Evolutionary conservation across 2,888 invertebrate genomes (phyloP).

Genomic region (Phalangium opilio): DNA sequence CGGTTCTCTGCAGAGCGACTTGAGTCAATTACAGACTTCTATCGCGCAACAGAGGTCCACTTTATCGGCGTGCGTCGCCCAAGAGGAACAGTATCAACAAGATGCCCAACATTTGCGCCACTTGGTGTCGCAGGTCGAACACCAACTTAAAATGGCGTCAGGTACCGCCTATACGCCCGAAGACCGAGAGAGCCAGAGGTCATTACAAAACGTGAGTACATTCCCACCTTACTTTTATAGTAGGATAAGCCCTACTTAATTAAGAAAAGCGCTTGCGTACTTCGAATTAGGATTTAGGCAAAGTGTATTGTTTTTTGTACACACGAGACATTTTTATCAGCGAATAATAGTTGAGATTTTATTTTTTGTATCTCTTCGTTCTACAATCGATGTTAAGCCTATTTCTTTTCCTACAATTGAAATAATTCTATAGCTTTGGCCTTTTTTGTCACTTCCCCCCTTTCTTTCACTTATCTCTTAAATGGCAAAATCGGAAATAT

Average conservation of each 20-base stretch:
- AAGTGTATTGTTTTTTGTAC: too few species aligned
- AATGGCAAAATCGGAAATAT: background rate
- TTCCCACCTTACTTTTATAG: too few species aligned
- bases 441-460: too few species aligned
- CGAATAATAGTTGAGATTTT: too few species aligned
- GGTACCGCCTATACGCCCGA: slow-evolving; percentile 68
- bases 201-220: slow-evolving; percentile 71
- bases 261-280: too few species aligned
- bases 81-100: slow-evolving; percentile 72
- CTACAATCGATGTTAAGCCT: too few species aligned
- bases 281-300: background rate
- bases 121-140: slow-evolving; percentile 71
- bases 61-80: slow-evolving; percentile 58
- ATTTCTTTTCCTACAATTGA: too few species aligned
- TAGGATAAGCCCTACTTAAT: too few species aligned
- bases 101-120: slow-evolving; percentile 71
- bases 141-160: slow-evolving; percentile 58
- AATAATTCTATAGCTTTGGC: too few species aligned
- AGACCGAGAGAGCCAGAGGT: slow-evolving; percentile 61
- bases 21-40: slow-evolving; percentile 47
- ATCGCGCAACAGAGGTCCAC: slow-evolving; percentile 48
- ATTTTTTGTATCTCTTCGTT: too few species aligned
- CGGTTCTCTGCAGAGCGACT: slow-evolving; percentile 47
- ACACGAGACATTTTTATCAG: too few species aligned
- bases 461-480: too few species aligned